A percentile compares a stretch with the other conserved stretches of the same genome.
Evolutionary conservation across 2,888 invertebrate species (phyloP).

Genomic region (Exocentrus adspersus): DNA sequence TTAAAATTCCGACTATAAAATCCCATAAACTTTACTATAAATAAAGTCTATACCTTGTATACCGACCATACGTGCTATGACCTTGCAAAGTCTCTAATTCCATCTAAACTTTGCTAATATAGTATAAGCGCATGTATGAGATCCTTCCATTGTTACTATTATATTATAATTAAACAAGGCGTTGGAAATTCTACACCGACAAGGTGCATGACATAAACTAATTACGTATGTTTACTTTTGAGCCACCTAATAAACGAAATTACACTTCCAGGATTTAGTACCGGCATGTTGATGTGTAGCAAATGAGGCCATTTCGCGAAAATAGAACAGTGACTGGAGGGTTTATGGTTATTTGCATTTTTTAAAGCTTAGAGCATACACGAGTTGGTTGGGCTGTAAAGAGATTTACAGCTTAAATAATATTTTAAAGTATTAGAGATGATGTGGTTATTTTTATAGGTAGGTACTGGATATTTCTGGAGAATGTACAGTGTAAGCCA

Average conservation of each 20-base stretch:
- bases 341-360: neutral
- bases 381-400: too few species aligned
- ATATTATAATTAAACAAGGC: too few species aligned
- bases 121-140: neutral
- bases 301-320: neutral
- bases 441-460: too few species aligned
- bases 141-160: too few species aligned
- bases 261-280: neutral
- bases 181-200: too few species aligned
- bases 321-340: neutral
- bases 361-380: neutral
- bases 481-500: too few species aligned
- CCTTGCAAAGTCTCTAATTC: slow-evolving; percentile 22
- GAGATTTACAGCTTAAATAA: too few species aligned
- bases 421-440: too few species aligned
- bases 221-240: neutral
- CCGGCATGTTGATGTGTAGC: neutral
- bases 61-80: neutral
- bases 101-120: neutral
- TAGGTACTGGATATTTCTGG: too few species aligned
- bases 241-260: neutral
- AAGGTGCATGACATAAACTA: neutral
- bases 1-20: too few species aligned
- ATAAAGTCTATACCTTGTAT: too few species aligned
- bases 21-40: too few species aligned